Evolutionary conservation across 2,888 invertebrate genomes (phyloP), one percentile per base, ranked within the genome.

Genomic region (Drosophila nr. fundita): DNA sequence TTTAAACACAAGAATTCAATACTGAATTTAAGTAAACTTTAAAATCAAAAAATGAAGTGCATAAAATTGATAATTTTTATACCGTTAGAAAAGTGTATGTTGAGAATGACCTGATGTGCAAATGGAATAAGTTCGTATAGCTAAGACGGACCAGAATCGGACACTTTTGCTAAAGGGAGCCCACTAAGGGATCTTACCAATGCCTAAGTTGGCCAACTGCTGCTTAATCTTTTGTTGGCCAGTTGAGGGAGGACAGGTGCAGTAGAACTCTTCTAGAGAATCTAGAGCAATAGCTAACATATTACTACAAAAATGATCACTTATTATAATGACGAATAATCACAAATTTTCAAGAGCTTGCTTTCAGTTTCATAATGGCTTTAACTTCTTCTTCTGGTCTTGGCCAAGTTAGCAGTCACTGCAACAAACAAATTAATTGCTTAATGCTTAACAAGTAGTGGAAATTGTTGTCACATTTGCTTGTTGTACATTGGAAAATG

Each of bases 231-330:
- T 21, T 21, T 13, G 3, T 42, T 42, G 42, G 11, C 21, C 7
- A 1, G 0, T 42, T 13, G 1, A 6, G 6, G 21, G 1, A 6
- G 6, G 0, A 13, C 2, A 13, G 3, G 0, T 4, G 7, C 13
- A 21, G 13, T 7, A 7, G 13, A 45, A 21, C n/a, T 45, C 6
- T 42, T 21, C 13, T 0, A n/a, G 21, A 42, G 42, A 42, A 21
- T 21, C 42, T 6, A 34, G 0, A 13, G 1, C 1, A 13, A 13
- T 34, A 34, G 34, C 11, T 13, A 0, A 34, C 13, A 13, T 1
- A 34, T 8, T 8, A 15, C 34, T 5, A 6, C 29, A 29, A 29
- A 32, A 32, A 32, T 32, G 0, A 10, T 32, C 32, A 32, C 32
- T 10, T 32, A 27, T 27, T 27, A 18, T 36, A 36, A 15, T 36